phyloP scores from a whole-genome alignment of 2,113 vertebrate species.

The Paracanthobrama guichenoti region DNA sequence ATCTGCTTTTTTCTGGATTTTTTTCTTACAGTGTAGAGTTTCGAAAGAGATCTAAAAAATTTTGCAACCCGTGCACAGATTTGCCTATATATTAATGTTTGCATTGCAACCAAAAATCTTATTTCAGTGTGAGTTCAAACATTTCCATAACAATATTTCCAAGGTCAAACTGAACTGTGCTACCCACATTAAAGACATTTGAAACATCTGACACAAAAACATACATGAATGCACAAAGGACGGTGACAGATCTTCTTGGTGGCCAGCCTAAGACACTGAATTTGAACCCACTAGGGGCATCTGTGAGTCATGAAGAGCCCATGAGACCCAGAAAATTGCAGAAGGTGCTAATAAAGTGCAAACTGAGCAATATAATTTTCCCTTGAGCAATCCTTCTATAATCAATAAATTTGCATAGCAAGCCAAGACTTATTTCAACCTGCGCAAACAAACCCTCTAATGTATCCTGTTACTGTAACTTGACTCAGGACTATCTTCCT shows the following conservation, averaged over 20 bases:
- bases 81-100: neutral
- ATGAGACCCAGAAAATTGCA: neutral
- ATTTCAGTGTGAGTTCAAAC: neutral
- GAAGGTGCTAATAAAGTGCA: neutral
- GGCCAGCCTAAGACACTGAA: neutral
- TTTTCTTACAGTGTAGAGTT: neutral
- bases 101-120: neutral
- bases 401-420: neutral
- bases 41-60: neutral
- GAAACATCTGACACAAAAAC: neutral
- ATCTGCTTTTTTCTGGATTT: neutral
- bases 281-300: neutral
- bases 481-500: neutral
- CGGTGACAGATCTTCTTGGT: neutral
- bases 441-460: neutral
- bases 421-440: neutral
- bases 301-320: neutral
- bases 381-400: neutral
- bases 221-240: neutral
- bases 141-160: neutral
- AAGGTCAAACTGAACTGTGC: neutral
- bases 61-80: neutral
- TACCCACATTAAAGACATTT: neutral
- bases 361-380: neutral
- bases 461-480: neutral